Conservation (phyloP, 2,797 vertebrate species). For the Enteromius radiatus region DNA sequence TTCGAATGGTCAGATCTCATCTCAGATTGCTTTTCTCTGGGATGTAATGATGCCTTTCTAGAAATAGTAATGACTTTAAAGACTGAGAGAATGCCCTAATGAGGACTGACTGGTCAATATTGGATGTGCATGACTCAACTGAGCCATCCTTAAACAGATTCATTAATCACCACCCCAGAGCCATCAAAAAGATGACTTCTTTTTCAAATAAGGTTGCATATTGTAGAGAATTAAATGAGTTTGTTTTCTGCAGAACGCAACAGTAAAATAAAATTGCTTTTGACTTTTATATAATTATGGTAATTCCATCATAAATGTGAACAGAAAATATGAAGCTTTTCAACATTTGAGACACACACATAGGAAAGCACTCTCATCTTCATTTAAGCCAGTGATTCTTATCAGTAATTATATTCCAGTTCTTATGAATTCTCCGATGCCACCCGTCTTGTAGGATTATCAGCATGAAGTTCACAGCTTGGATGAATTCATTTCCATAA, state of each 20-base stretch:
- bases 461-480: slow-evolving; percentile 78
- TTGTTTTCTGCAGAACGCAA: slow-evolving; percentile 16
- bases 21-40: slow-evolving; percentile 29
- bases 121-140: slow-evolving; percentile 43
- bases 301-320: slow-evolving; percentile 44
- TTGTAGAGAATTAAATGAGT: slow-evolving; percentile 37
- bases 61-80: slow-evolving; percentile 46
- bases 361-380: slow-evolving; percentile 16
- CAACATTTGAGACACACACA: slow-evolving; percentile 31
- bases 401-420: slow-evolving; percentile 53
- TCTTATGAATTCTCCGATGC: slow-evolving; percentile 64
- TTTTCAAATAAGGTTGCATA: slow-evolving; percentile 26
- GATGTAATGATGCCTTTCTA: slow-evolving; percentile 9
- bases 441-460: slow-evolving; percentile 78
- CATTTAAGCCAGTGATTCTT: slow-evolving; percentile 47
- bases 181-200: slow-evolving; percentile 20
- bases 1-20: slow-evolving; percentile 15
- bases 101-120: slow-evolving; percentile 47
- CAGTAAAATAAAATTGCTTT: slow-evolving; percentile 35
- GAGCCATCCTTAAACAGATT: slow-evolving; percentile 46
- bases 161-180: slow-evolving; percentile 40
- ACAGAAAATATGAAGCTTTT: slow-evolving; percentile 46
- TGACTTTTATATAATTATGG: slow-evolving; percentile 39
- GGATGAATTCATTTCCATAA: slow-evolving; percentile 81
- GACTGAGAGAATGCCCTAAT: slow-evolving; percentile 29